Base-by-base conservation (phyloP, 2,888 invertebrate species). In the Chalcosyrphus nemorum region DNA sequence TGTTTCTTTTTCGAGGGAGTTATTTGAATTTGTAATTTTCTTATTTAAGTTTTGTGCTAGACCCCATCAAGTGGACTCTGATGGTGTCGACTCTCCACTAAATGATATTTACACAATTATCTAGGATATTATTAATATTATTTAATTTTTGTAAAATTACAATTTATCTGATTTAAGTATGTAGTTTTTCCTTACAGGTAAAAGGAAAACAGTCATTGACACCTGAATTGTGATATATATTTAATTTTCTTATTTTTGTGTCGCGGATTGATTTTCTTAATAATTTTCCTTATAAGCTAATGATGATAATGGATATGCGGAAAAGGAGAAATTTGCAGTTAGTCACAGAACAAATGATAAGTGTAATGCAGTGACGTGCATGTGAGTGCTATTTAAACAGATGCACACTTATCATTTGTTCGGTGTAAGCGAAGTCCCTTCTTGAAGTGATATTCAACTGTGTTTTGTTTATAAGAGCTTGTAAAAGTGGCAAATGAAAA, bases 81-180 rank as follows among this genome's bases (percentile, higher is more conserved):
- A 27, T 66, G 71, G 50, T 65, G 54, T 47, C 72, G 27, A 47
- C 56, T 59, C 59, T 70, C 38, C 81, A 61, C 66, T 72, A 66
- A 72, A 78, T 82, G 61, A 82, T 82, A 82, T 82, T 68, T 82
- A 82, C 82, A 82, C 63, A 82, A 56, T 78, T 82, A 35, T 41
- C 66, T 82, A 81, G n/a, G n/a, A n/a, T n/a, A n/a, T n/a, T n/a
- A n/a, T 47, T 45, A 41, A n/a, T 27, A 17, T 38, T 52, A 38
- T 52, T 38, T 32, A 29, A 21, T 17, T 32, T 38, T 38, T 27
- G 43, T 63, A 38, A 65, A 52, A 38, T 63, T 63, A 63, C 19
- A 47, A 35, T 19, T 32, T 24, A 2, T 57, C 35, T 56, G 32
- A 21, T 68, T 68, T 24, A 43, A 5, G 1, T 59, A 38, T 38